Base-by-base conservation (phyloP, 2,113 vertebrate species). In the Xenus cinereus region DNA sequence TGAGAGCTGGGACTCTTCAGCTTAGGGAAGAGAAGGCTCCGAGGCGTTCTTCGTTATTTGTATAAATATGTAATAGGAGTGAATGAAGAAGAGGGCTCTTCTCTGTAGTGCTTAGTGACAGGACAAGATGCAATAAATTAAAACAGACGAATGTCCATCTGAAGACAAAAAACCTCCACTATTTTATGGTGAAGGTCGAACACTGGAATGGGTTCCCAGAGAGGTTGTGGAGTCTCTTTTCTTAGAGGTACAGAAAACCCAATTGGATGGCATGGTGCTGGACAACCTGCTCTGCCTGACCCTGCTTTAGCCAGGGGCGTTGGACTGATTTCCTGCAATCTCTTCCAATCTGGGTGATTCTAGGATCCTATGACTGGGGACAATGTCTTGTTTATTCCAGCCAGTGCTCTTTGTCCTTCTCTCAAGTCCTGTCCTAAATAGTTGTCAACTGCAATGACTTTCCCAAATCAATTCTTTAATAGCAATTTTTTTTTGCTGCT, bases 271-370 rank as follows among this genome's bases (percentile, higher is more conserved):
- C 3, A 2, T 43, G 20, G 19, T n/a, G 7, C 56, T 83, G 23
- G 10, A 22, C 43, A 77, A 1, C 16, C 23, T 54, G 26, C 21
- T 57, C 4, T 59, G 35, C 11, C 28, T 59, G 37, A 59, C 16
- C 12, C 4, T 53, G 24, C n/a, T 82, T 66, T 67, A 72, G 23
- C 7, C 12, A 43, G 45, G 15, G 11, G 1, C 0, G 0, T 51
- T 56, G 35, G 27, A 43, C 21, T 71, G 37, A 12, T 60, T 68
- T 73, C 22, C 6, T 37, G 12, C 4, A 28, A 26, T 43, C 13
- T 59, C 3, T 60, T 66, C 11, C 43, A 46, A 13, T 8, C 7
- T 57, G 17, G 5, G 30, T 48, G 16, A 43, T 30, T 41, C 18
- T 37, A n/a, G 27, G 45, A 30, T 62, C 53, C 33, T 48, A 16